Evolutionary conservation across 2,888 invertebrate species (phyloP), one percentile per base, ranked within the genome.

Genomic region (Leptodirus hochenwartii): DNA sequence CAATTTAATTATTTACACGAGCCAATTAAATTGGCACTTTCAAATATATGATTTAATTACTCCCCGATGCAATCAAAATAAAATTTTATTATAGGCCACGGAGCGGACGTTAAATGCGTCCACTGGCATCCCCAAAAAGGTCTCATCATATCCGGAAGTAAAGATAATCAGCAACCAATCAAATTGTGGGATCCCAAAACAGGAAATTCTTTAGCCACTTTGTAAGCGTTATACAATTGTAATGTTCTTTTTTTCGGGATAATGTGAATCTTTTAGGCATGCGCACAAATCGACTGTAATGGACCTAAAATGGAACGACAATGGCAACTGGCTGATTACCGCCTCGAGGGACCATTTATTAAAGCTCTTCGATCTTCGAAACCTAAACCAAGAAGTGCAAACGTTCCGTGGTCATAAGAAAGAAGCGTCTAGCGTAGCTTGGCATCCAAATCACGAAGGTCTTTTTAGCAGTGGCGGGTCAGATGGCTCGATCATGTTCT

Each of bases 51-150:
- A 27, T n/a, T 11, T 13, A 12, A 6, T 13, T 13, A 14, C 8
- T 29, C 4, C 9, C n/a, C 23, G 12, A 11, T 25, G 13, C 23
- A 8, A 10, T 12, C 8, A 23, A 5, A 12, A 29, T 10, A 9
- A 13, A 10, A 24, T 15, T 22, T 15, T 27, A 27, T 40, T 40
- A 26, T 45, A 73, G 84, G 95, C 42, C 96, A 96, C 53, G 96
- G 96, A 44, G 90, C 95, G 15, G 96, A 96, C 62, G 96, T 96
- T 0, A 95, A 95, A 59, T 93, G 96, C 60, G 93, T 96, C 4
- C 95, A 96, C 54, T 99, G 98, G 98, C 98, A 99, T 64, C 98
- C 98, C 1, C 84, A 87, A 46, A 98, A 96, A 59, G 81, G 85
- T 34, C 69, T 99, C 27, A 77, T 99, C 43, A 90, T 91, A 22